Base-by-base conservation (phyloP, 2,113 vertebrate species). In the Leuciscus idus region DNA sequence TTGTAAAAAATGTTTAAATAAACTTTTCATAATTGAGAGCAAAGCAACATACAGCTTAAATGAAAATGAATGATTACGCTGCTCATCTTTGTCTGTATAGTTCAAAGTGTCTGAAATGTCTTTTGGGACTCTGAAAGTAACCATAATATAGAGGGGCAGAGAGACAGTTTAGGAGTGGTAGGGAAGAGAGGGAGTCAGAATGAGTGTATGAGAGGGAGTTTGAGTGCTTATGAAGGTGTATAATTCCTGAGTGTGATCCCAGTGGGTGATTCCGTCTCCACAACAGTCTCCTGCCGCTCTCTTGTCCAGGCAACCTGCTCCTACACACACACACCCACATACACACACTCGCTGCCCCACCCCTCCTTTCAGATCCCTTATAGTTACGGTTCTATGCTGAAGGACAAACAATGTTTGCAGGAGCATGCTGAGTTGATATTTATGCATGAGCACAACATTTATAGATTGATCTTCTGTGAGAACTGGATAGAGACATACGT, bases 371-470 rank as follows among this genome's bases (percentile, higher is more conserved):
- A 75, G 61, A 89, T 81, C 74, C 85, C 82, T 87, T 4, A 39
- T 59, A 26, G 68, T 84, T 85, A 88, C 74, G 26, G 76, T 89
- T 89, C 90, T 89, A 68, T 87, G 90, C 74, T 92, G 87, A 92
- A 93, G 89, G 91, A 89, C 91, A 92, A 90, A 91, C 87, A 85
- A 78, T 57, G 85, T 88, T 84, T 82, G 50, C 84, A 85, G 84
- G 81, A 85, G 83, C 74, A 86, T 88, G 87, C 86, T 89, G 90
- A 88, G 83, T 87, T 88, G 76, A 83, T 90, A 87, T 91, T 92
- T 78, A 87, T 89, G 85, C 89, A 87, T 89, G 89, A 92, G 86
- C 55, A 19, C 13, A 76, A 90, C 83, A 88, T 90, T 87, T 77
- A 80, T 89, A 90, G 91, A 92, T 91, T 89, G 80, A 64, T 87